Evolutionary conservation across 1,140 invertebrate species (phyloP), one percentile per base, ranked within the genome.

Genomic region (Lanistes nyassanus): DNA sequence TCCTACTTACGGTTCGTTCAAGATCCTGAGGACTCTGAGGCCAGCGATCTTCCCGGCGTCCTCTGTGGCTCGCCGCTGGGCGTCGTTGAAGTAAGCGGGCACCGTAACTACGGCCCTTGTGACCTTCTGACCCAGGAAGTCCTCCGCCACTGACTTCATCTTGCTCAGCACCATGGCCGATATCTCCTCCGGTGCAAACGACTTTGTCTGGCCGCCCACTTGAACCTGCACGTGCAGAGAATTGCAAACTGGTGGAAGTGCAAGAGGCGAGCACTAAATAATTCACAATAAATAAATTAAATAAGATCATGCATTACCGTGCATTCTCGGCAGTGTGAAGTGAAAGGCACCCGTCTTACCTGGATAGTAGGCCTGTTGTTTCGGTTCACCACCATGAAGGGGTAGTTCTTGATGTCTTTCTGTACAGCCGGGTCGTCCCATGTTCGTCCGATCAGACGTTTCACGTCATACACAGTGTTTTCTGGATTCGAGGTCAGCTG

Each of bases 141-240:
- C 96, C 89, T 99, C 97, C 39, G 97, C 97, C 36, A 96, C 97
- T 91, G 98, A 96, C 91, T 98, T 99, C 97, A 99, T 99, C 90
- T 98, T 98, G 26, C 93, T 93, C 39, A 99, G 91, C 39, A 99
- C 96, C 97, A 99, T 99, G 76, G 97, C 96, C 60, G 96, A 98
- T 80, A 99, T 97, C 92, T 99, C 97, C 91, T 99, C 97, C 47
- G 97, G 96, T 9, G 97, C 94, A 88, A 99, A 99, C 11, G 94
- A 90, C 86, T 97, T 98, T 19, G 93, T 78, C 92, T 60, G 95
- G 94, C 82, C 95, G 92, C 92, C 76, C 71, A 89, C 88, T 7
- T 87, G 79, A 0, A 92, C 90, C 80, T 90, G 68, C 64, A 97
- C 94, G n/a, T n/a, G n/a, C n/a, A n/a, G 65, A 67, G n/a, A 11